Evolutionary conservation across 2,113 vertebrate genomes (phyloP).

Genomic region (Pygoscelis antarcticus): DNA sequence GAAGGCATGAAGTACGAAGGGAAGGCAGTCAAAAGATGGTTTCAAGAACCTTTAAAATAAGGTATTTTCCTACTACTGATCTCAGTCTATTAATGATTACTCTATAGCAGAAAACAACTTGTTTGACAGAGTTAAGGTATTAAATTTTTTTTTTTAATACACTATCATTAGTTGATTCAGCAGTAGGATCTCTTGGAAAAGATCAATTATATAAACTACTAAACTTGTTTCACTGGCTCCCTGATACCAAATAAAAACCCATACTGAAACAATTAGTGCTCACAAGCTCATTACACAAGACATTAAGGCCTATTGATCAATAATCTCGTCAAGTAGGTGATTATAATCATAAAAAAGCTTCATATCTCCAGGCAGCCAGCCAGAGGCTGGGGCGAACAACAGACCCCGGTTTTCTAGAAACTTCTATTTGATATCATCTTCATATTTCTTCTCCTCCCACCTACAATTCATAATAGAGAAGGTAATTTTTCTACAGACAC

Average conservation of each 20-base stretch:
- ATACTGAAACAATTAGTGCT: background rate
- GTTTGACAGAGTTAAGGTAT: background rate
- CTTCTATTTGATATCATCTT: slow-evolving; percentile 78
- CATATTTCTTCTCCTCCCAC: slow-evolving; percentile 81
- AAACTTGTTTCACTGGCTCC: background rate
- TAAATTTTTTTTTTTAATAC: background rate
- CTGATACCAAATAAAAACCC: background rate
- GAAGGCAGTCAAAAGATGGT: background rate
- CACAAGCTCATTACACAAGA: background rate
- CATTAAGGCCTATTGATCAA: background rate
- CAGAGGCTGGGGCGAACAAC: slow-evolving; percentile 72
- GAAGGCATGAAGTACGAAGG: background rate
- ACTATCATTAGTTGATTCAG: background rate
- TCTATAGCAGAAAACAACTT: background rate
- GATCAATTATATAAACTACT: background rate
- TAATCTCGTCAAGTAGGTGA: background rate
- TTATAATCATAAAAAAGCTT: slow-evolving; percentile 74
- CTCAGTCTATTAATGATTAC: background rate
- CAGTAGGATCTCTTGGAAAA: background rate
- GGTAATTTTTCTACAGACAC: background rate
- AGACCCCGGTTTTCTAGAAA: slow-evolving; percentile 76
- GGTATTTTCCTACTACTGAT: background rate
- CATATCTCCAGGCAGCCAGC: slow-evolving; percentile 65
- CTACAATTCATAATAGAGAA: background rate
- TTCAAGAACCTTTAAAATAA: background rate